These are phyloP conservation scores for Lophotriccus pileatus DNA, from an alignment of 2,797 vertebrate genomes.

Conservation along the genomic window DNA sequence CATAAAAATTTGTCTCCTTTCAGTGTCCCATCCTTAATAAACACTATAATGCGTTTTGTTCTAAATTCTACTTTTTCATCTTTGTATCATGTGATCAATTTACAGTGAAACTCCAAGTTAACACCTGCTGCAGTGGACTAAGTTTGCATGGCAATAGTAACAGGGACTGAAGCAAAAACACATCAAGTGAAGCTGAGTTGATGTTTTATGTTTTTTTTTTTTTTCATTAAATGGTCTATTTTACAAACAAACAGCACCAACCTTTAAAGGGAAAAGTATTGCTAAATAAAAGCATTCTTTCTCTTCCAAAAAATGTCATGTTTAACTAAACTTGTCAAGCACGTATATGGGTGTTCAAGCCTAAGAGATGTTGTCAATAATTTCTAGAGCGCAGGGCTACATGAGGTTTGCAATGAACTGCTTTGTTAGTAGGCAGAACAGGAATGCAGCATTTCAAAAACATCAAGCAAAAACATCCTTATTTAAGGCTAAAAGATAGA, in stretches of 20 bases:
- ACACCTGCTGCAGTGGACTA: neutral
- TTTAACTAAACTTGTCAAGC: neutral
- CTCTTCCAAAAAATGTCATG: neutral
- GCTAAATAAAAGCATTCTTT: conserved; percentile 35
- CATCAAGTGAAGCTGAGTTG: neutral
- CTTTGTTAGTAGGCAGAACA: conserved; percentile 22
- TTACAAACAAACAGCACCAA: neutral
- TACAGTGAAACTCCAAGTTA: neutral
- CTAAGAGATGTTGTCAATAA: neutral
- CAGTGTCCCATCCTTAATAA: neutral
- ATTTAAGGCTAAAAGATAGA: conserved; percentile 73
- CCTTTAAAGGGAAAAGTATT: conserved; percentile 27
- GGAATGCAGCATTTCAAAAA: conserved; percentile 53
- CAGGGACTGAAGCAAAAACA: conserved; percentile 3
- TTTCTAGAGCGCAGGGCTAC: neutral
- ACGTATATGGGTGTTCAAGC: neutral
- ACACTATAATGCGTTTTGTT: neutral
- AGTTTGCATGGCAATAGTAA: neutral
- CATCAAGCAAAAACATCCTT: conserved; percentile 52
- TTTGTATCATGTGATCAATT: neutral
- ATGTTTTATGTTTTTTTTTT: neutral
- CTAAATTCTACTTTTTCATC: neutral
- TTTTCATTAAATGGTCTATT: neutral
- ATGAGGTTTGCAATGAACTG: neutral
- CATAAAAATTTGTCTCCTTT: neutral